Conservation (phyloP, 2,888 invertebrate species). For the Trilocha varians region DNA sequence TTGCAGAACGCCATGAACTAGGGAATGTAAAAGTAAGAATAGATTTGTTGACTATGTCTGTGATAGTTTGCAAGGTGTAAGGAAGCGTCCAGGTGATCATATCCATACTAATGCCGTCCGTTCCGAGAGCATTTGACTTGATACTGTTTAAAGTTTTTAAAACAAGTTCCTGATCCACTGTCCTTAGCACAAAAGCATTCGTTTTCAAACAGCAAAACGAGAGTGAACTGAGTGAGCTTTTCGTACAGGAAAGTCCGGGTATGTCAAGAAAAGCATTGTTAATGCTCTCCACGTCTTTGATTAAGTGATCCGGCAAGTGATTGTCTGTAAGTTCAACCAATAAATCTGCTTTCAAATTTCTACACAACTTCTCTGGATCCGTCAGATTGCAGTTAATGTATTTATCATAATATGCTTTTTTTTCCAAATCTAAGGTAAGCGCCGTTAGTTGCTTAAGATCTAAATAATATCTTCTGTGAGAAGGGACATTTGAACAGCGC, state of each 20-base stretch:
- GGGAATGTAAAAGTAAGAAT: too few species aligned
- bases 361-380: background rate
- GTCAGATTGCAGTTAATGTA: background rate
- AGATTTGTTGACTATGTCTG: too few species aligned
- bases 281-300: background rate
- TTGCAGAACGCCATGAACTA: too few species aligned
- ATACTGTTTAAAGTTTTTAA: too few species aligned
- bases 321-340: background rate
- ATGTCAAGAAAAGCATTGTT: conserved; percentile 1
- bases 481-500: background rate
- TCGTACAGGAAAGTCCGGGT: background rate
- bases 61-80: too few species aligned
- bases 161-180: too few species aligned
- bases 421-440: conserved; percentile 1
- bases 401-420: conserved; percentile 3
- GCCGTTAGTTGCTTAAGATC: conserved; percentile 2
- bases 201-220: too few species aligned
- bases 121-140: too few species aligned
- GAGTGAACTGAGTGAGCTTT: too few species aligned
- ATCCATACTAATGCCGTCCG: too few species aligned
- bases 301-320: background rate
- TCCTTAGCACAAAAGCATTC: too few species aligned
- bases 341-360: background rate
- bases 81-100: too few species aligned
- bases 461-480: conserved; percentile 2